phyloP scores from a whole-genome alignment of 2,888 invertebrate genomes.

The Altica lythri region DNA sequence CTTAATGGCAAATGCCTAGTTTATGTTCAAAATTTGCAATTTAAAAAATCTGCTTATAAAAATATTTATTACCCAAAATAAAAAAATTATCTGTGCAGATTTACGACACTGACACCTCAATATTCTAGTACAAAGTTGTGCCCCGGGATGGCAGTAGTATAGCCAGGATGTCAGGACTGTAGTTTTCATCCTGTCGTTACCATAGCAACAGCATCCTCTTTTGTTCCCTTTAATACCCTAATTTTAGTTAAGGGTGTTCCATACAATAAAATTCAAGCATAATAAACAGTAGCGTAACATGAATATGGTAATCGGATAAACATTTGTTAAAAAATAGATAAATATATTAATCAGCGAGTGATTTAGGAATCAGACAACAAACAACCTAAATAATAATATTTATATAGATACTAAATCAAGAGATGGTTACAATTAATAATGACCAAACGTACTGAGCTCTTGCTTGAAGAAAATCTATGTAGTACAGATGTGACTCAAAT shows the following conservation, averaged over 20 bases:
- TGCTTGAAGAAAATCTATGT: too few relatives aligned
- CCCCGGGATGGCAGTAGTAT: conserved; percentile 44
- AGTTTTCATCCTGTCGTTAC: conserved; percentile 46
- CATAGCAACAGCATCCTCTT: conserved; percentile 55
- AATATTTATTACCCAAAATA: not conserved
- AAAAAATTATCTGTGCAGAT: conserved; percentile 17
- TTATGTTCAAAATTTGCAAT: not conserved
- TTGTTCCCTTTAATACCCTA: conserved; percentile 52
- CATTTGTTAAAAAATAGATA: too few relatives aligned
- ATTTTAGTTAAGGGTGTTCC: conserved; percentile 40
- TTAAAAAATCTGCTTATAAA: not conserved
- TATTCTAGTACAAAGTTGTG: too few relatives aligned
- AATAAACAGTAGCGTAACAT: conserved; percentile 25
- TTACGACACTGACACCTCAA: too few relatives aligned
- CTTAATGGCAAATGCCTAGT: not conserved
- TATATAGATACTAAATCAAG: too few relatives aligned
- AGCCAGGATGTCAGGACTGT: conserved; percentile 38
- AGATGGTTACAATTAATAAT: too few relatives aligned
- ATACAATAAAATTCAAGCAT: conserved; percentile 40
- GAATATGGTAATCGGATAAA: too few relatives aligned
- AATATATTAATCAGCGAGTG: too few relatives aligned
- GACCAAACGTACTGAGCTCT: too few relatives aligned
- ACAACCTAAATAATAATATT: too few relatives aligned
- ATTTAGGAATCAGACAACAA: too few relatives aligned
- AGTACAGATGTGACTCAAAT: too few relatives aligned